Conservation (phyloP, 2,888 invertebrate species). For the Drosophila dives region DNA sequence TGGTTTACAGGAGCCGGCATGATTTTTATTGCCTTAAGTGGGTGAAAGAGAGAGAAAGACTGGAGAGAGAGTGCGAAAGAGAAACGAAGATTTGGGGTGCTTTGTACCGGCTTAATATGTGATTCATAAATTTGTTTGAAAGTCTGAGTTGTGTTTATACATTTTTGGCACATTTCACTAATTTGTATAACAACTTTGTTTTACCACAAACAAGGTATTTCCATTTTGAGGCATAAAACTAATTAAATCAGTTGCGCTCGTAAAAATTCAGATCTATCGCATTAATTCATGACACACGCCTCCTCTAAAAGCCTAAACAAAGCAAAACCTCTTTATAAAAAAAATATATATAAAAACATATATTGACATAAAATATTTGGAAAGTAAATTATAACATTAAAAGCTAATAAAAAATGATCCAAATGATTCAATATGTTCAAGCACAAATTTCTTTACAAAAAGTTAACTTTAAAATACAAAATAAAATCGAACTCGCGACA, state of each 20-base stretch:
- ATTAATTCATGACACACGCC: slow-evolving; percentile 45
- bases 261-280: slow-evolving; percentile 49
- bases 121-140: slow-evolving; percentile 26
- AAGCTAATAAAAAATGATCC: slow-evolving; percentile 47
- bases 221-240: slow-evolving; percentile 59
- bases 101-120: slow-evolving; percentile 34
- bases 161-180: slow-evolving; percentile 44
- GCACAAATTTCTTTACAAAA: slow-evolving; percentile 30
- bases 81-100: slow-evolving; percentile 9
- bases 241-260: slow-evolving; percentile 71
- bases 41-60: not conserved
- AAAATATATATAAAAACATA: not conserved
- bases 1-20: slow-evolving; percentile 48
- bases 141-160: slow-evolving; percentile 11
- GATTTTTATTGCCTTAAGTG: slow-evolving; percentile 67
- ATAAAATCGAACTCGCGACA: slow-evolving; percentile 31
- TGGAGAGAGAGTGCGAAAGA: not conserved
- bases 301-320: slow-evolving; percentile 53
- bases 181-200: slow-evolving; percentile 61
- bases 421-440: slow-evolving; percentile 17
- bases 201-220: slow-evolving; percentile 4
- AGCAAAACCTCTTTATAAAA: slow-evolving; percentile 10
- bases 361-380: slow-evolving; percentile 67
- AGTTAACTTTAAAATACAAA: slow-evolving; percentile 27
- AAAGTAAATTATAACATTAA: slow-evolving; percentile 78